phyloP scores from a whole-genome alignment of 2,797 vertebrate genomes.

The Streptopelia turtur region DNA sequence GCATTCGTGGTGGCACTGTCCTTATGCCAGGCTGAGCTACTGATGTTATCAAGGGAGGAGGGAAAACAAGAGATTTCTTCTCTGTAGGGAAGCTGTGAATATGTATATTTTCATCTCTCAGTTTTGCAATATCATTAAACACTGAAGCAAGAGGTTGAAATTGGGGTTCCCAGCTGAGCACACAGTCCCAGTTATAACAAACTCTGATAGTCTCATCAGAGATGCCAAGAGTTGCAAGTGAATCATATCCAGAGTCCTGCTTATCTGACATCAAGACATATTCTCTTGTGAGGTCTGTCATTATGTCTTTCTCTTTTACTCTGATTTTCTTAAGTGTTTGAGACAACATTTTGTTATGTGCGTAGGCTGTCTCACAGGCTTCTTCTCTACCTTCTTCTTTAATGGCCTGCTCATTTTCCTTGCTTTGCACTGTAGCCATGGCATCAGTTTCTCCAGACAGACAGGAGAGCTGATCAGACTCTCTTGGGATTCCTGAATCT shows the following conservation, averaged over 20 bases:
- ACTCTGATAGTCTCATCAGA: conserved; percentile 74
- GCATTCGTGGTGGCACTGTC: conserved; percentile 85
- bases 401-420: conserved; percentile 77
- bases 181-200: conserved; percentile 81
- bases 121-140: conserved; percentile 89
- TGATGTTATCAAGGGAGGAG: conserved; percentile 89
- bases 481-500: conserved; percentile 80
- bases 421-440: conserved; percentile 54
- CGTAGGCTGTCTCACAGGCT: background rate
- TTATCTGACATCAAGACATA: conserved; percentile 68
- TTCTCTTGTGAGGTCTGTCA: conserved; percentile 68
- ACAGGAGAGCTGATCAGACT: conserved; percentile 82
- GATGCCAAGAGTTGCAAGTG: conserved; percentile 71
- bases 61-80: conserved; percentile 81
- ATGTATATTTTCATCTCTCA: conserved; percentile 85
- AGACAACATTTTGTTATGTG: conserved; percentile 62
- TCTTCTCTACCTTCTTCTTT: conserved; percentile 80
- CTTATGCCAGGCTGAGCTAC: conserved; percentile 89
- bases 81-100: conserved; percentile 76
- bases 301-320: conserved; percentile 68
- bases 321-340: conserved; percentile 36
- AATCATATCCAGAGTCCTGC: conserved; percentile 65
- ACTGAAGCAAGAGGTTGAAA: conserved; percentile 88
- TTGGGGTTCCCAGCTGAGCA: conserved; percentile 86
- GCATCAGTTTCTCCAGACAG: conserved; percentile 77